Evolutionary conservation across 2,888 invertebrate genomes (phyloP).

Genomic region (Spatulosminthurus flaviceps): DNA sequence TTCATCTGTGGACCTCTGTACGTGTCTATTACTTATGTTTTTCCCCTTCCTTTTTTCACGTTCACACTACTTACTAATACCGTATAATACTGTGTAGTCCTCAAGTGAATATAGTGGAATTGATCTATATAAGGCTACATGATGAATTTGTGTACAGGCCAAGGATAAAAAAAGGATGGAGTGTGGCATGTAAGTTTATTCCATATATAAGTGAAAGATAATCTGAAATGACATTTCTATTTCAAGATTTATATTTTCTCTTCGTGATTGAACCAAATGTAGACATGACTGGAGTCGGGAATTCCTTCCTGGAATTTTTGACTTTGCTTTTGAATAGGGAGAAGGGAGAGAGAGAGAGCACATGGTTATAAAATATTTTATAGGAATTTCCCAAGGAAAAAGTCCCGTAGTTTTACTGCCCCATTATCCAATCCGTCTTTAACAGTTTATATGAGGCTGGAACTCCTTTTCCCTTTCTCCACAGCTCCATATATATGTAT

Average conservation of each 20-base stretch:
- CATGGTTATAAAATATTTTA: too few species aligned
- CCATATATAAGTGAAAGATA: conserved; percentile 28
- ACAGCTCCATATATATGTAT: too few species aligned
- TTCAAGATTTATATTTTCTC: conserved; percentile 34
- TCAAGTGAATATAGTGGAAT: too few species aligned
- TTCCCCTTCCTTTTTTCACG: background rate
- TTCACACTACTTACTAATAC: too few species aligned
- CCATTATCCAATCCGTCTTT: too few species aligned
- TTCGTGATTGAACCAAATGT: conserved; percentile 20
- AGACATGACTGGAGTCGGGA: conserved; percentile 30
- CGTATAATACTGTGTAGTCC: too few species aligned
- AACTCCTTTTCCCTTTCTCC: too few species aligned
- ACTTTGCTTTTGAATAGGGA: background rate
- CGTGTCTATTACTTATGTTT: background rate
- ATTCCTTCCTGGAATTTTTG: background rate
- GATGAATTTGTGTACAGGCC: background rate
- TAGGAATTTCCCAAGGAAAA: too few species aligned
- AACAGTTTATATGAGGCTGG: too few species aligned
- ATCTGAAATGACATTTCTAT: conserved; percentile 35
- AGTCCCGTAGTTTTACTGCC: too few species aligned
- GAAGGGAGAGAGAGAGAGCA: too few species aligned
- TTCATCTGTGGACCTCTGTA: background rate
- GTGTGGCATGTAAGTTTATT: background rate
- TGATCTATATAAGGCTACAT: too few species aligned
- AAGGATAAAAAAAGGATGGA: conserved; percentile 10